A percentile compares a stretch with the other conserved stretches of the same genome.
Evolutionary conservation across 2,797 vertebrate species (phyloP).

Genomic region (Acipenser transmontanus): DNA sequence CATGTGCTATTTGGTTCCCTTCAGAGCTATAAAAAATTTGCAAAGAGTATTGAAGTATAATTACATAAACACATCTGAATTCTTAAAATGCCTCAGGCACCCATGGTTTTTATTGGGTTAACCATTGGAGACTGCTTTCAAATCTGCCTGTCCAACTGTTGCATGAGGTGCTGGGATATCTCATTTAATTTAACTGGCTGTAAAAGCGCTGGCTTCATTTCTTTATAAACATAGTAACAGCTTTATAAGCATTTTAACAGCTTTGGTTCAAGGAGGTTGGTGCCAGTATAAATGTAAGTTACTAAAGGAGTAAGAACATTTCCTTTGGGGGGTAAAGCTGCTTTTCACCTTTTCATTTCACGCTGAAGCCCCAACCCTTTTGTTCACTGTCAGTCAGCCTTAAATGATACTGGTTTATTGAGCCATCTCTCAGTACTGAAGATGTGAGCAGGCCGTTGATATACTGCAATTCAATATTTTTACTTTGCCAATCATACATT

Average conservation of each 20-base stretch:
- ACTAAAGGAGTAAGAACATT: too few species aligned
- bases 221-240: constrained; percentile 7
- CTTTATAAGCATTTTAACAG: constrained; percentile 11
- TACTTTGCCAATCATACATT: too few species aligned
- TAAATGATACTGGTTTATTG: too few species aligned
- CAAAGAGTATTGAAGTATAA: constrained; percentile 55
- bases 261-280: constrained; percentile 9
- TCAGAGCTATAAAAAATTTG: constrained; percentile 42
- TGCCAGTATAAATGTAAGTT: too few species aligned
- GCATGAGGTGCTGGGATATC: constrained; percentile 39
- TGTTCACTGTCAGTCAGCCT: too few species aligned
- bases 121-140: constrained; percentile 43
- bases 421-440: too few species aligned
- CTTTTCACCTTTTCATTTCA: too few species aligned
- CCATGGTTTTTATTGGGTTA: constrained; percentile 48
- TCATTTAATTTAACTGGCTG: constrained; percentile 32
- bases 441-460: too few species aligned
- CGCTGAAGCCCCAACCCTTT: too few species aligned
- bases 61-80: constrained; percentile 65
- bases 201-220: constrained; percentile 27
- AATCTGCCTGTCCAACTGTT: constrained; percentile 39
- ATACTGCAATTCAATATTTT: too few species aligned
- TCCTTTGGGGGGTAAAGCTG: too few species aligned
- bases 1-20: constrained; percentile 35
- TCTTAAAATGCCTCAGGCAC: constrained; percentile 54